Conservation (phyloP, 2,888 invertebrate genomes). For the Leptarthrus brevirostris region DNA sequence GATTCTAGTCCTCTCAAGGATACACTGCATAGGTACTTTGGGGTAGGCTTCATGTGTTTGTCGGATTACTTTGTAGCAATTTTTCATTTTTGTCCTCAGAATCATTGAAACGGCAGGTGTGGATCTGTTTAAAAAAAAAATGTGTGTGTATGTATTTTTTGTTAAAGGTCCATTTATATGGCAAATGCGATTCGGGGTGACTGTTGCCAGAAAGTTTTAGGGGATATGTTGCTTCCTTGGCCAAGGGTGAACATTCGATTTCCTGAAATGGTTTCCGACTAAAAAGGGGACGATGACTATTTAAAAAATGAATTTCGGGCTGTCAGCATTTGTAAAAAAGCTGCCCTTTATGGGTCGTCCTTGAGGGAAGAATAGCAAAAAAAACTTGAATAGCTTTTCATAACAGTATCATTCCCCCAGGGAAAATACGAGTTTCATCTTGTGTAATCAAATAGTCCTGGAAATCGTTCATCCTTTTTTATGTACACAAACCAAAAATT, state of each 20-base stretch:
- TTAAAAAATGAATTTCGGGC: constrained; percentile 19
- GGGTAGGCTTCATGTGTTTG: constrained; percentile 19
- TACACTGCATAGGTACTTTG: neutral
- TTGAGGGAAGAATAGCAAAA: neutral
- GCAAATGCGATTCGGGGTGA: neutral
- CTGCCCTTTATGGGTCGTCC: neutral
- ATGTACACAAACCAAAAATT: neutral
- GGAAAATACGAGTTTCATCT: neutral
- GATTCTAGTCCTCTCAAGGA: constrained; percentile 7
- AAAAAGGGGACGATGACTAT: constrained; percentile 7
- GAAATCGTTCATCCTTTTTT: neutral
- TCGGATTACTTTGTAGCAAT: neutral
- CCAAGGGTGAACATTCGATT: constrained; percentile 10
- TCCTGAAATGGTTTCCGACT: neutral
- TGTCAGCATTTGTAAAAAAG: constrained; percentile 3
- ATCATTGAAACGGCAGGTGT: neutral
- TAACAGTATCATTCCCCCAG: neutral
- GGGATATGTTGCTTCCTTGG: neutral
- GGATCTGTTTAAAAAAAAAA: too few species aligned
- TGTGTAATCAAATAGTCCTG: neutral
- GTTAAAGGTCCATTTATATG: neutral
- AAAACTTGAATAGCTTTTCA: neutral
- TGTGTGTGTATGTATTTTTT: neutral
- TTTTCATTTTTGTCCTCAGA: neutral
- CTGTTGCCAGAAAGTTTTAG: constrained; percentile 12